These are phyloP conservation scores for Ctenosaura bakeri DNA, from an alignment of 2,797 vertebrate species.

Conservation along the genomic window DNA sequence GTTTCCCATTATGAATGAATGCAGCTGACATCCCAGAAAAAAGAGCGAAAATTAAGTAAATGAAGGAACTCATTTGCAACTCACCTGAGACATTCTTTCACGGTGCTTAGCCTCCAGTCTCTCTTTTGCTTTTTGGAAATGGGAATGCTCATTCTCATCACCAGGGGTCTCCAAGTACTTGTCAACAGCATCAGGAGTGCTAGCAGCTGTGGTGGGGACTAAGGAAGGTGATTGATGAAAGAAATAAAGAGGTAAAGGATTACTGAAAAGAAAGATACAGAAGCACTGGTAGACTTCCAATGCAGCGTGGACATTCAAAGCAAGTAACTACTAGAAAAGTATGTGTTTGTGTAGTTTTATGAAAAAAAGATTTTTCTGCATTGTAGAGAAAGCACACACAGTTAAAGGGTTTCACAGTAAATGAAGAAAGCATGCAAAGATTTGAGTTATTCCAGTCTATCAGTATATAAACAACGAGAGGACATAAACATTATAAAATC, in stretches of 20 bases:
- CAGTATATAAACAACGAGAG: background rate
- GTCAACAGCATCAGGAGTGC: conserved; percentile 93
- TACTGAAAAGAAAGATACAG: conserved; percentile 24
- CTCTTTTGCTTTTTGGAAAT: conserved; percentile 98
- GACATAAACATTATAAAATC: conserved; percentile 34
- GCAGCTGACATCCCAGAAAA: background rate
- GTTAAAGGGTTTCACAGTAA: conserved; percentile 37
- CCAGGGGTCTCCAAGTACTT: conserved; percentile 95
- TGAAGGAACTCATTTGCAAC: background rate
- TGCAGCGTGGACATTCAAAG: conserved; percentile 31
- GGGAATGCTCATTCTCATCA: conserved; percentile 95
- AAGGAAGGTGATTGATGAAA: background rate
- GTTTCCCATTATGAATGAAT: background rate
- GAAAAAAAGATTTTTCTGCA: conserved; percentile 19
- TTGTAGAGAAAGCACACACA: background rate
- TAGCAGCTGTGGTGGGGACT: conserved; percentile 95
- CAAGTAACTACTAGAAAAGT: conserved; percentile 5
- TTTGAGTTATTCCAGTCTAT: conserved; percentile 10
- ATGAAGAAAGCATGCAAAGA: conserved; percentile 27
- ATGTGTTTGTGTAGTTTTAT: background rate
- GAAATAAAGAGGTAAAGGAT: conserved; percentile 39
- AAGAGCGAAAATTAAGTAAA: conserved; percentile 28
- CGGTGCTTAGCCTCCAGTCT: conserved; percentile 96
- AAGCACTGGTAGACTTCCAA: conserved; percentile 12
- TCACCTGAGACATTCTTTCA: conserved; percentile 96